Evolutionary conservation across 2,113 vertebrate genomes (phyloP).

Genomic region (Deroptyus accipitrinus): DNA sequence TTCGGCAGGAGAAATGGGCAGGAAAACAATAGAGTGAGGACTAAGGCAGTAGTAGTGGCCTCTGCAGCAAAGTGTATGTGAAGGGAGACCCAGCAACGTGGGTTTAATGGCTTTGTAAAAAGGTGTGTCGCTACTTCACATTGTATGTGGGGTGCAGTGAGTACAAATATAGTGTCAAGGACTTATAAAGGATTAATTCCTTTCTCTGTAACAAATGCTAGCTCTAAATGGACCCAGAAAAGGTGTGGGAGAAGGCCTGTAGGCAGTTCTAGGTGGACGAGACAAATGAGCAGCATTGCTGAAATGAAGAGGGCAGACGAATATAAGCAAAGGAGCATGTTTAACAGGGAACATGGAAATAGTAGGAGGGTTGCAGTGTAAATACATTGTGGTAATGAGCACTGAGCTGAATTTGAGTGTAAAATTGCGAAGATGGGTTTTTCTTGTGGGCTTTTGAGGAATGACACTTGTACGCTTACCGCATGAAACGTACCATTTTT

Average conservation of each 20-base stretch:
- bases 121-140: background rate
- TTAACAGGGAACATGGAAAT: background rate
- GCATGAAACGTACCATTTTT: background rate
- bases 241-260: background rate
- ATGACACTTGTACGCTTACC: background rate
- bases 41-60: background rate
- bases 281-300: background rate
- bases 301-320: background rate
- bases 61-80: background rate
- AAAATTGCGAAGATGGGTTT: background rate
- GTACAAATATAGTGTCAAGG: rapidly evolving
- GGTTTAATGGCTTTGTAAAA: rapidly evolving
- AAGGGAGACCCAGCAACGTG: rapidly evolving
- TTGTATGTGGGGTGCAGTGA: no score
- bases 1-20: background rate
- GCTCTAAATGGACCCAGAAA: background rate
- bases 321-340: background rate
- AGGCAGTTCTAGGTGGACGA: background rate
- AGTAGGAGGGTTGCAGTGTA: rapidly evolving
- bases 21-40: background rate
- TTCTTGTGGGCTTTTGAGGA: background rate
- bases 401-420: background rate
- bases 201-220: background rate
- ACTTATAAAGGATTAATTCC: background rate
- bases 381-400: background rate